Evolutionary conservation across 2,888 invertebrate genomes (phyloP).

Genomic region (Sicus ferrugineus): DNA sequence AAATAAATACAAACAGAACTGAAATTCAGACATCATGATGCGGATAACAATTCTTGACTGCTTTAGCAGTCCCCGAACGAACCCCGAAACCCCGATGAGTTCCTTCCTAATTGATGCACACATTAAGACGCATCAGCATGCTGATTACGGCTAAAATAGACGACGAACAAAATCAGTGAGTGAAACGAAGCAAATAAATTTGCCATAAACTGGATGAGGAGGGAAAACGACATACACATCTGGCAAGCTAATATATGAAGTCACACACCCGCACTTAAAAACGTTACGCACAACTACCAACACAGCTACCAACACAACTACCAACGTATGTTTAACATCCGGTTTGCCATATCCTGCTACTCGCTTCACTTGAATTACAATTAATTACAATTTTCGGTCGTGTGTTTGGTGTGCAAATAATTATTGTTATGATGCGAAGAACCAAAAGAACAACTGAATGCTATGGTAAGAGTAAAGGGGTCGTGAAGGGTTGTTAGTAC

Average conservation of each 20-base stretch:
- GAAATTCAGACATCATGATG: no score
- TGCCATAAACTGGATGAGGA: neutral
- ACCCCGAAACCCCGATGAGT: no score
- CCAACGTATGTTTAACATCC: neutral
- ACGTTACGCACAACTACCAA: neutral
- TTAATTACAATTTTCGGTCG: no score
- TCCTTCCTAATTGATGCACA: constrained; percentile 1
- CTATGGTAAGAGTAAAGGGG: no score
- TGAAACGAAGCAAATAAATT: neutral
- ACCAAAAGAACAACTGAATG: no score
- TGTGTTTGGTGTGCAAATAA: constrained; percentile 8
- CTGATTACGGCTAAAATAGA: neutral
- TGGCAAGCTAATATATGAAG: no score
- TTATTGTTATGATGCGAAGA: constrained; percentile 7
- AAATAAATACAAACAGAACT: no score
- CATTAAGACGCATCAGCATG: neutral
- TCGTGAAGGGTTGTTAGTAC: no score
- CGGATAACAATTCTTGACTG: no score
- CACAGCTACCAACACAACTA: neutral
- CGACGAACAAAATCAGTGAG: neutral
- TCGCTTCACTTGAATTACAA: constrained; percentile 16
- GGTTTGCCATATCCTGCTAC: neutral
- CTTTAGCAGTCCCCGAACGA: no score
- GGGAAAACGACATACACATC: neutral
- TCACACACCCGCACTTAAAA: neutral